These are phyloP conservation scores for Choloepus hoffmanni DNA, from an alignment of 2,113 vertebrate species.

Conservation along the genomic window DNA sequence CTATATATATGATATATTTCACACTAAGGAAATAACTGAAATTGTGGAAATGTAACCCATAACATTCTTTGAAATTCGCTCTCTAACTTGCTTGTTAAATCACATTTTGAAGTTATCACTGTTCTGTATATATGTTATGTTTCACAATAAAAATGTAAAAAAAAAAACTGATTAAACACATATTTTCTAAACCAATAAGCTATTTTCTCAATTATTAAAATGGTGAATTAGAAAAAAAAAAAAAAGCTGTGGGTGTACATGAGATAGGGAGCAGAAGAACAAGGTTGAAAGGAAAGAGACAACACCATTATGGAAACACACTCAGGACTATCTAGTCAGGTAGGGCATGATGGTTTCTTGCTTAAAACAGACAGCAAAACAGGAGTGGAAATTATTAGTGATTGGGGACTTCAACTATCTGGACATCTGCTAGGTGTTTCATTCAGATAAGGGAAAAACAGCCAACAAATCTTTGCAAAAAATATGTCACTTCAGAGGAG, in stretches of 20 bases:
- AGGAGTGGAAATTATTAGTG: slow-evolving; percentile 9
- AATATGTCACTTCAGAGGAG: slow-evolving; percentile 7
- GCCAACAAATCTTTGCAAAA: slow-evolving; percentile 44
- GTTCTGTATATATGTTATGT: too few species aligned
- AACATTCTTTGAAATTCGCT: too few species aligned
- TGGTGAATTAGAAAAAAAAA: background rate
- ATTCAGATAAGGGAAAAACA: slow-evolving; percentile 32
- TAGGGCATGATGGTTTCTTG: background rate
- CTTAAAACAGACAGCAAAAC: background rate
- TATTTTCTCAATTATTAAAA: background rate
- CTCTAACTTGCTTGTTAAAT: too few species aligned
- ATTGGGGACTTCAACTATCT: slow-evolving; percentile 26
- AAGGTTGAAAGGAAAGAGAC: background rate
- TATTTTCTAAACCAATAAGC: too few species aligned
- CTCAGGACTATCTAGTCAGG: background rate
- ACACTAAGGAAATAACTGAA: too few species aligned
- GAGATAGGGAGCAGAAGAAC: background rate
- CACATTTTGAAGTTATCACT: too few species aligned
- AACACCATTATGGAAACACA: background rate
- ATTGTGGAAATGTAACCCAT: too few species aligned
- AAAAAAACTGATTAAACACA: too few species aligned
- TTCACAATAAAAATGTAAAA: too few species aligned
- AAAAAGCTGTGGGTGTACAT: background rate
- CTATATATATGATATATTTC: too few species aligned
- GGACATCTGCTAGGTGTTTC: slow-evolving; percentile 30